Conservation (phyloP, 2,888 invertebrate genomes). For the Julus scanicus region DNA sequence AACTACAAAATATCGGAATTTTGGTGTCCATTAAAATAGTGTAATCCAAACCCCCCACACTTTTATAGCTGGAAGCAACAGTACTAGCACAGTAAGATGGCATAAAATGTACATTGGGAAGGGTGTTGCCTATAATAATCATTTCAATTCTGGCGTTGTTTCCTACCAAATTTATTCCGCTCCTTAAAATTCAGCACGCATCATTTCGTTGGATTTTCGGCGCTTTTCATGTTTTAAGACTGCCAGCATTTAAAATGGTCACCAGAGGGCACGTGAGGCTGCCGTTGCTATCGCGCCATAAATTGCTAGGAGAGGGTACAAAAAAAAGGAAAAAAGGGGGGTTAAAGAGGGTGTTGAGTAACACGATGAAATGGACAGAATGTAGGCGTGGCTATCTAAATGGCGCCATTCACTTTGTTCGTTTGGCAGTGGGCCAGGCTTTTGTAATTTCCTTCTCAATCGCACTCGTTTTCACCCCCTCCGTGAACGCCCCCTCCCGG, state of each 20-base stretch:
- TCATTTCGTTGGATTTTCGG: background rate
- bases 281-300: background rate
- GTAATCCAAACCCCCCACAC: too few species aligned
- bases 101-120: too few species aligned
- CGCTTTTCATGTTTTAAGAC: background rate
- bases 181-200: too few species aligned
- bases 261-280: background rate
- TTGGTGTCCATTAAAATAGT: too few species aligned
- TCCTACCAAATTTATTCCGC: too few species aligned
- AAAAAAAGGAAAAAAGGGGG: background rate
- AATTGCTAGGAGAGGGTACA: too few species aligned
- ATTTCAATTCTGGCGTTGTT: too few species aligned
- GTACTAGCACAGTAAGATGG: too few species aligned
- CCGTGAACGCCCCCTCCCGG: background rate
- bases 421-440: background rate
- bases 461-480: background rate
- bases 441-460: background rate
- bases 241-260: background rate
- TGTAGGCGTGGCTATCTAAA: background rate
- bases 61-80: too few species aligned
- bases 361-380: conserved; percentile 1
- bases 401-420: conserved; percentile 1
- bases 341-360: background rate
- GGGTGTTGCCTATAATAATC: too few species aligned
- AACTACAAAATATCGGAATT: too few species aligned